Base-by-base conservation (phyloP, 2,888 invertebrate genomes). In the Mantis religiosa region DNA sequence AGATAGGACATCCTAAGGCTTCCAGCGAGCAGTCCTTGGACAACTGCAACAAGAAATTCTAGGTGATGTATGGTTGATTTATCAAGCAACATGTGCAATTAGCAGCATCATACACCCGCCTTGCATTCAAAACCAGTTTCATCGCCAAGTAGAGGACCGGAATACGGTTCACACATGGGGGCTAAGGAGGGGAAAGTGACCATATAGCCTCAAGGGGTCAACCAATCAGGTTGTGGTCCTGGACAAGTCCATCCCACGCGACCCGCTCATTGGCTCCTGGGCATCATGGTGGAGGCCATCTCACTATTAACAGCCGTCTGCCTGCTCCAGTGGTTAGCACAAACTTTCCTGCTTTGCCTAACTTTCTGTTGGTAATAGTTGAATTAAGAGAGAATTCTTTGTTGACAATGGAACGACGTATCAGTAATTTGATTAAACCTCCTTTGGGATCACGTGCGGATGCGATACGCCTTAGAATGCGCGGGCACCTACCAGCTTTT, bases 101-200 rank as follows among this genome's bases (percentile, higher is more conserved):
- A 71, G 54, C 54, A 71, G 25, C 1, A 71, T 41, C 12, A 41
- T 8, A 15, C 54, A 71, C 54, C 54, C 54, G 54, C 54, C 54
- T 71, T 71, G 54, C 20, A 71, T 15, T 71, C 25, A 71, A 15
- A 71, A 71, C 15, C 54, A 15, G 25, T 15, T 71, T 71, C 8
- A 15, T 20, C 20, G 20, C 20, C 54, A 71, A 71, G 54, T 71
- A 20, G 54, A 3, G 15, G 54, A 71, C 54, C 25, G 8, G 20
- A 20, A 30, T 83, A 7, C 28, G 83, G n/a, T 71, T 71, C 54
- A 20, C 54, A 71, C 54, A 71, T 71, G 54, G 54, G 28, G 41
- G 82, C 47, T 41, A 34, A 87, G 88, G 88, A 87, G 89, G 88
- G 81, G 89, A 88, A 88, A 88, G 88, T 90, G 90, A 90, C 90